Evolutionary conservation across 2,888 invertebrate genomes (phyloP).

Genomic region (Drosophila mimica): DNA sequence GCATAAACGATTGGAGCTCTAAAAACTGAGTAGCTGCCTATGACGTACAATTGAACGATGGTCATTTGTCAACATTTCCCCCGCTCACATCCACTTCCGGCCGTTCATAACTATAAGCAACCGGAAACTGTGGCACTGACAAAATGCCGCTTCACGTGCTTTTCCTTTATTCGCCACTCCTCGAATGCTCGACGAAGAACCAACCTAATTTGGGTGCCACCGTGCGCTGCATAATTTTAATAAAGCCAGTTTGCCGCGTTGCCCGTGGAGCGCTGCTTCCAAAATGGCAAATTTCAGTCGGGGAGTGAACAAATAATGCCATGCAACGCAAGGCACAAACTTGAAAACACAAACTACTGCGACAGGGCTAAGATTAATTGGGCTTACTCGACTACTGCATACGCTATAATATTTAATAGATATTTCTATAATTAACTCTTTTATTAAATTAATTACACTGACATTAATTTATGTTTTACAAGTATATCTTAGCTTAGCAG

Average conservation of each 20-base stretch:
- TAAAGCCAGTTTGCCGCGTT: constrained; percentile 61
- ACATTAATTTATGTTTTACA: not conserved
- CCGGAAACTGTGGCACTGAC: constrained; percentile 62
- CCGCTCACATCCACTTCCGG: not conserved
- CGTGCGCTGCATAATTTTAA: constrained; percentile 67
- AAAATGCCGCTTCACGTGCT: constrained; percentile 60
- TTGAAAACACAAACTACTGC: constrained; percentile 57
- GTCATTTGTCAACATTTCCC: constrained; percentile 59
- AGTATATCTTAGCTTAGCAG: not conserved
- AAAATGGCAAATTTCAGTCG: constrained; percentile 5
- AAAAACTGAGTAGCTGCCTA: constrained; percentile 17
- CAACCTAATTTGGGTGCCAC: constrained; percentile 58
- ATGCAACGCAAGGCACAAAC: constrained; percentile 60
- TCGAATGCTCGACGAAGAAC: constrained; percentile 29
- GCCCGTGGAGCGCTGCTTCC: not conserved
- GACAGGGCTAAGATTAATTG: not conserved
- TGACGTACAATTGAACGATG: constrained; percentile 53
- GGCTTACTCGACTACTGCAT: not conserved
- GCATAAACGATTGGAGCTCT: constrained; percentile 29
- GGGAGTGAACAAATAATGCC: constrained; percentile 63
- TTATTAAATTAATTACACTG: not conserved
- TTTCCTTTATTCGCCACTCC: constrained; percentile 34
- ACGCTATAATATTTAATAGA: constrained; percentile 8
- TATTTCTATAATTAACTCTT: not conserved
- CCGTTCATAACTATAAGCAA: constrained; percentile 37